Percentiles rank a stretch among this genome's conserved stretches.
Evolutionary conservation across 2,888 invertebrate species (phyloP).

Genomic region (Cephus pygmeus): DNA sequence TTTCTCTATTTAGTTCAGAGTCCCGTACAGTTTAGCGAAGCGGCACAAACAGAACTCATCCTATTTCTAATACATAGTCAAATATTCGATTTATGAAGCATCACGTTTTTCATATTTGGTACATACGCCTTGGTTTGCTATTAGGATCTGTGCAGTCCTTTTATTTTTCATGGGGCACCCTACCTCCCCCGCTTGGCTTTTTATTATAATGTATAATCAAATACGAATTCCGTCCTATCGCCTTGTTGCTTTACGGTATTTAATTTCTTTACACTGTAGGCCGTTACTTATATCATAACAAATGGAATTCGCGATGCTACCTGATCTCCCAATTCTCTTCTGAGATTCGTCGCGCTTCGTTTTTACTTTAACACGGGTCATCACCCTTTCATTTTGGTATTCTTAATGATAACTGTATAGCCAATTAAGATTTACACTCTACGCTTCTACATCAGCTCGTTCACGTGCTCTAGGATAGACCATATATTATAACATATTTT

Average conservation of each 20-base stretch:
- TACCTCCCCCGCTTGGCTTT: neutral
- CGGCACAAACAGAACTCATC: neutral
- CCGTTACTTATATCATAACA: neutral
- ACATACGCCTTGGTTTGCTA: no score
- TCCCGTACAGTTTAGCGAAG: neutral
- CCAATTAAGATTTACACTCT: neutral
- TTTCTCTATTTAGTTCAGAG: neutral
- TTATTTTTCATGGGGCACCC: neutral
- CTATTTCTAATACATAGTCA: neutral
- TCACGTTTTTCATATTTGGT: no score
- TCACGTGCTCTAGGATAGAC: neutral
- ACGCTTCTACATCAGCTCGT: neutral
- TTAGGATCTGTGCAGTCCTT: neutral
- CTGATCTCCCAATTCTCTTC: neutral
- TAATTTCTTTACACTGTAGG: neutral
- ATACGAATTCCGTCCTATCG: neutral
- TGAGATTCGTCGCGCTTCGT: neutral
- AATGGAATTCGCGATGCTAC: neutral
- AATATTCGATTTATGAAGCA: neutral
- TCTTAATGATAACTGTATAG: neutral
- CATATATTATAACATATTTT: neutral
- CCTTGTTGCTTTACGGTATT: neutral
- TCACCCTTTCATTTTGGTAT: neutral
- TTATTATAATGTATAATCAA: neutral
- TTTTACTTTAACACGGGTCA: neutral